Base-by-base conservation (phyloP, 2,113 vertebrate species). In the Pseudorhombus dupliciocellatus region DNA sequence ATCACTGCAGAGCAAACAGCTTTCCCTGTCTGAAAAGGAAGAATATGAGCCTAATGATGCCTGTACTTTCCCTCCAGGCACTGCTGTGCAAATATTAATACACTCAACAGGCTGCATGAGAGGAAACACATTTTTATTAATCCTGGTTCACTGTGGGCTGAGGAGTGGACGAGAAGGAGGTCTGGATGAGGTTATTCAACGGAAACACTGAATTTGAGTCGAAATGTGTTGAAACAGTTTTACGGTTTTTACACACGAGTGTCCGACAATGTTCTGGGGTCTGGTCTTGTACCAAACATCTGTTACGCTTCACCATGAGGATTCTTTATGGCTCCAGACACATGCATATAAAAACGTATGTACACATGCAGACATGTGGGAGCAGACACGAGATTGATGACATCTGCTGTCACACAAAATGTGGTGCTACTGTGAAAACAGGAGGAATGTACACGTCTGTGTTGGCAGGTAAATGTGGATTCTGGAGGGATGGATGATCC, bases 171-270 rank as follows among this genome's bases (percentile, higher is more conserved):
- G 52, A 59, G 50, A 50, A 69, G 51, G 31, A 15, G 7, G 62
- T 63, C 65, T 25, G 25, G 60, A 70, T 67, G 66, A 62, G 63
- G 62, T 50, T 46, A 50, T 21, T 70, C 51, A 74, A 14, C 63
- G 62, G 64, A 66, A 71, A 64, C 16, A 20, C 24, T 61, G 50
- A 60, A 51, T 81, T 22, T 76, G 59, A 59, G 21, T 77, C 61
- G 75, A 48, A 76, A 89, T 70, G 72, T 22, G 72, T 22, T 65
- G 5, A 4, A 61, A 62, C 61, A 77, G 73, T 78, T 85, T 86
- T 58, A 64, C 56, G 18, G 46, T 25, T 82, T 90, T 90, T 48
- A 57, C 88, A 89, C 77, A 55, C 28, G 69, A 53, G 71, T 80
- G 88, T 77, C 82, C 73, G 79, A 81, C 81, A 42, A 72, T 24